These are phyloP conservation scores for Notolepis coatsorum DNA, from an alignment of 2,797 vertebrate species.

Conservation along the genomic window DNA sequence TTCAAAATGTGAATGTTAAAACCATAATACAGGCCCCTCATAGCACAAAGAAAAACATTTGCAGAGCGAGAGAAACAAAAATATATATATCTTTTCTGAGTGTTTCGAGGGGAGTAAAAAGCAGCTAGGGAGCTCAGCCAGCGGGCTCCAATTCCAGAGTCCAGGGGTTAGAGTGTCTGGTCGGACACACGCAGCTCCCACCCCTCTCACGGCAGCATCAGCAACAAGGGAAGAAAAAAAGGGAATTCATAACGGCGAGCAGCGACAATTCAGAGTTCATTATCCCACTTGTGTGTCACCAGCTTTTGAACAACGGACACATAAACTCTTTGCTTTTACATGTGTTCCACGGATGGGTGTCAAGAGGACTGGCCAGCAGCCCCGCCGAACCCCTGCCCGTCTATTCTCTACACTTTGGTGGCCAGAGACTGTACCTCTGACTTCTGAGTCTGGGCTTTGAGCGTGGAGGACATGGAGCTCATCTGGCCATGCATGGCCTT, in stretches of 20 bases:
- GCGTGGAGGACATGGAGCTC: slow-evolving; percentile 87
- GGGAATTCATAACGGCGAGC: slow-evolving; percentile 60
- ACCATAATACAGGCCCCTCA: slow-evolving; percentile 18
- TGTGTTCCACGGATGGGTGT: slow-evolving; percentile 62
- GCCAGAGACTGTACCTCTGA: slow-evolving; percentile 87
- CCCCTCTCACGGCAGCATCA: slow-evolving; percentile 29
- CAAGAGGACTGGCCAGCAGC: slow-evolving; percentile 56
- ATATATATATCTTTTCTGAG: slow-evolving; percentile 54
- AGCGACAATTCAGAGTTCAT: slow-evolving; percentile 59
- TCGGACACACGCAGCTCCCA: slow-evolving; percentile 30
- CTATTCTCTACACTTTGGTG: slow-evolving; percentile 83
- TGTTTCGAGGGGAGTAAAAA: slow-evolving; percentile 45
- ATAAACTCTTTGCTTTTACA: slow-evolving; percentile 56
- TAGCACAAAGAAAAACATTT: slow-evolving; percentile 40
- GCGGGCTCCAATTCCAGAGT: slow-evolving; percentile 68
- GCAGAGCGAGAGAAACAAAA: slow-evolving; percentile 51
- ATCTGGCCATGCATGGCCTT: slow-evolving; percentile 86
- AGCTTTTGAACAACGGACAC: slow-evolving; percentile 56
- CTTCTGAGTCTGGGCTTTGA: slow-evolving; percentile 89
- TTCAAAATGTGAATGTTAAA: slow-evolving; percentile 29
- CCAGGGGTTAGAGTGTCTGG: slow-evolving; percentile 15
- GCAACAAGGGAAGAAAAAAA: slow-evolving; percentile 30
- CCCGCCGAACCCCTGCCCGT: slow-evolving; percentile 26
- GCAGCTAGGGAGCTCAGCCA: slow-evolving; percentile 69
- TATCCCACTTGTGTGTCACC: slow-evolving; percentile 48